Percentiles rank a stretch among this genome's conserved stretches.
Conservation (phyloP, 2,797 vertebrate genomes). For the Melopsittacus undulatus region DNA sequence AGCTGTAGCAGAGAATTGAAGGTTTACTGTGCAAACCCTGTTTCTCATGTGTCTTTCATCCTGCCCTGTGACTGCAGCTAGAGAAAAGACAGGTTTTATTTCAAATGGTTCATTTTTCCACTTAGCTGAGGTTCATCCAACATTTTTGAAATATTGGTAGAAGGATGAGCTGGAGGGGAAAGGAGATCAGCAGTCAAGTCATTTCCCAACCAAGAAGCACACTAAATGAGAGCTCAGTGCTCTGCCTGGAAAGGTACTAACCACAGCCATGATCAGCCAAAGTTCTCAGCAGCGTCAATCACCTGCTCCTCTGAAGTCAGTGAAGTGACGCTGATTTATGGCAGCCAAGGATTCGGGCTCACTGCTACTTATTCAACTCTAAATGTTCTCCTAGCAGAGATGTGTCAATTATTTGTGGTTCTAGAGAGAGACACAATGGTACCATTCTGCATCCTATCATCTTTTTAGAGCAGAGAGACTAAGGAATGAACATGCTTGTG, state of each 20-base stretch:
- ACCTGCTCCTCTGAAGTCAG: not conserved
- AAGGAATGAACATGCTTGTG: not conserved
- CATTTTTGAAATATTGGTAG: constrained; percentile 28
- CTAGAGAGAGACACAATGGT: not conserved
- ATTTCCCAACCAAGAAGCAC: not conserved
- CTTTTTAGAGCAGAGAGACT: not conserved
- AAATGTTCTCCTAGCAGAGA: not conserved
- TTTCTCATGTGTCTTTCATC: constrained; percentile 16
- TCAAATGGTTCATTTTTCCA: constrained; percentile 22
- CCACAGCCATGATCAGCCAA: not conserved
- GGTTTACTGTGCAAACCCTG: not conserved
- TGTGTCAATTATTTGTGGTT: not conserved
- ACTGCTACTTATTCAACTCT: not conserved
- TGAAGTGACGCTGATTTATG: not conserved
- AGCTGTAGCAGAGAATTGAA: constrained; percentile 9
- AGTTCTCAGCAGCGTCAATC: not conserved
- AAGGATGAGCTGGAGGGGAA: constrained; percentile 27
- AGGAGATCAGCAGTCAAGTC: constrained; percentile 2
- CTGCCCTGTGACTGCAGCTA: constrained; percentile 1
- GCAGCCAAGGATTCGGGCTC: not conserved
- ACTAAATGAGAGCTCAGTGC: not conserved
- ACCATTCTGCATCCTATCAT: not conserved
- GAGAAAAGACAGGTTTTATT: constrained; percentile 24
- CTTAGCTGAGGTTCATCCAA: constrained; percentile 42
- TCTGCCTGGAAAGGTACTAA: constrained; percentile 8